Base-by-base conservation (phyloP, 2,113 vertebrate species). In the Xiphophorus maculatus region DNA sequence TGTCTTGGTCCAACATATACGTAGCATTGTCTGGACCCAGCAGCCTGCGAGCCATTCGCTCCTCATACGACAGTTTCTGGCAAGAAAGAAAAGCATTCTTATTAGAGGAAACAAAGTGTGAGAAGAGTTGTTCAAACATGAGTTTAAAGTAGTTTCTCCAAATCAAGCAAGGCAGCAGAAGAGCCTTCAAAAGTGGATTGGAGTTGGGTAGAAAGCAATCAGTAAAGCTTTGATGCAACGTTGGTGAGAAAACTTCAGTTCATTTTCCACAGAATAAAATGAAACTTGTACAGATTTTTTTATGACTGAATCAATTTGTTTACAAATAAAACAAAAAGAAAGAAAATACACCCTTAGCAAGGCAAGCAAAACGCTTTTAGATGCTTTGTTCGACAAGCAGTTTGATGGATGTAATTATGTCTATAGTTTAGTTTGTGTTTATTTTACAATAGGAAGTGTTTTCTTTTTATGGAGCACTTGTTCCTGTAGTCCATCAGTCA, bases 21-120 rank as follows among this genome's bases (percentile, higher is more conserved):
- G 95, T 95, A 79, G 95, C 96, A 3, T 93, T 96, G 71, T 93
- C 96, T 77, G 96, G 96, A 86, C 97, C 97, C 6, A 99, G 94
- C 94, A 99, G 93, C 90, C 97, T 93, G 63, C 97, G 96, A 83
- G 97, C 97, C 97, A 99, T 99, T 64, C 95, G 96, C 74, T 99
- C 97, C 81, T 99, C 97, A 65, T 99, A 98, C 10, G 96, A 97
- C 80, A 97, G 76, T 78, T 97, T 92, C 97, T 98, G 91, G 85
- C 78, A n/a, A 10, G 22, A 82, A 84, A 25, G 66, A 28, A 22
- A 79, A 71, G 66, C 69, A 66, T 35, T 40, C 69, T 37, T 40
- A 37, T 25, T 58, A 63, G 61, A 29, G 13, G 1, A 58, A 58
- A 6, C 35, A 37, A 17, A 6, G 48, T 10, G 51, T 3, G 25